These are phyloP conservation scores for Parus major DNA, from an alignment of 2,113 vertebrate genomes.

Conservation along the genomic window DNA sequence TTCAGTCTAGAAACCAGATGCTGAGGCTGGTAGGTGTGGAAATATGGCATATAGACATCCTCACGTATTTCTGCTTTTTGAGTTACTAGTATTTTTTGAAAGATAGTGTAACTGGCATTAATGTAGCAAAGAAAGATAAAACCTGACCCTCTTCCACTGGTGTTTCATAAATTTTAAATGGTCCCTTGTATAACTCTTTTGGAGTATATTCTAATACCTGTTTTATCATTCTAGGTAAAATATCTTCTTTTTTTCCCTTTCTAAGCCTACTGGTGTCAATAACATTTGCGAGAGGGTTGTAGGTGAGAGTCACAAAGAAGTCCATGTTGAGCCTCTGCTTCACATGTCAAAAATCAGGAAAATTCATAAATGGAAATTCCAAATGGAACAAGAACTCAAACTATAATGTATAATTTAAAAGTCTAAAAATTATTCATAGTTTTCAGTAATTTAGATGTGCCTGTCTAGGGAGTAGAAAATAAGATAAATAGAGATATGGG, in stretches of 20 bases:
- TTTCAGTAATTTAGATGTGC: background rate
- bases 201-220: background rate
- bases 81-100: background rate
- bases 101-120: background rate
- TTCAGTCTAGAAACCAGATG: background rate
- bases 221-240: background rate
- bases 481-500: background rate
- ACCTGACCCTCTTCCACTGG: fast-evolving
- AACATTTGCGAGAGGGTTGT: background rate
- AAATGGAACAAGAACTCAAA: background rate
- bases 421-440: background rate
- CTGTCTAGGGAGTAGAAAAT: background rate
- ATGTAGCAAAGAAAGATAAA: background rate
- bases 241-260: background rate
- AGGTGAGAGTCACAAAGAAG: background rate
- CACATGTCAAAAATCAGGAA: background rate
- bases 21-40: background rate
- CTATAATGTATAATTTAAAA: background rate
- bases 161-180: background rate
- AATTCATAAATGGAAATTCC: background rate
- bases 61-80: background rate
- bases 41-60: background rate
- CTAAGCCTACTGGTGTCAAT: background rate
- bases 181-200: background rate
- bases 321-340: background rate